These are phyloP conservation scores for Xestobium rufovillosum DNA, from an alignment of 2,888 invertebrate genomes.

Conservation along the genomic window DNA sequence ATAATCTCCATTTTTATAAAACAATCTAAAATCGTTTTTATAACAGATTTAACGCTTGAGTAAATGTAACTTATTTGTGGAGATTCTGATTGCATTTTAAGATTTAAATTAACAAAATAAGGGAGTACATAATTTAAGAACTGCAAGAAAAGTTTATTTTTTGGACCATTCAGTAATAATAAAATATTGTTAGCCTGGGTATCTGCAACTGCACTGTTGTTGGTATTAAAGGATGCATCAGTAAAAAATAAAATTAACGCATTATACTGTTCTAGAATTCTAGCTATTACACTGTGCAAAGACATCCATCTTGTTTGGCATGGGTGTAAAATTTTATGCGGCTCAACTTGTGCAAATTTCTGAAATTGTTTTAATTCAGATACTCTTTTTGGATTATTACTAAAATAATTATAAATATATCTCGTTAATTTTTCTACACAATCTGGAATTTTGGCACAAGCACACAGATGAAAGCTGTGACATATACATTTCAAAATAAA, in stretches of 20 bases:
- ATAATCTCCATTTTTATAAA: slow-evolving; percentile 16
- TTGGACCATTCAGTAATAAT: slow-evolving; percentile 9
- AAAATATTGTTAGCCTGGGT: slow-evolving; percentile 10
- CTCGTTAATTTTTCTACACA: slow-evolving; percentile 12
- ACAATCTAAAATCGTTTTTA: slow-evolving; percentile 15
- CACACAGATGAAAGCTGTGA: no score
- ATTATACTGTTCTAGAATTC: slow-evolving; percentile 14
- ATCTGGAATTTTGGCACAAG: slow-evolving; percentile 11
- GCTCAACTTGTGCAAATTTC: slow-evolving; percentile 13
- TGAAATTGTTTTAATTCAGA: slow-evolving; percentile 14
- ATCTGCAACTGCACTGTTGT: no score
- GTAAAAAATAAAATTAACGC: slow-evolving; percentile 14
- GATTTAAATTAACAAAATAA: slow-evolving; percentile 14
- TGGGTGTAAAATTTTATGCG: slow-evolving; percentile 16
- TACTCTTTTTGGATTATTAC: slow-evolving; percentile 13
- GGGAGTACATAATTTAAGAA: slow-evolving; percentile 15
- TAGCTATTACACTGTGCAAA: slow-evolving; percentile 12
- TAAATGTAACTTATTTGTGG: slow-evolving; percentile 15
- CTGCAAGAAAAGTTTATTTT: slow-evolving; percentile 10
- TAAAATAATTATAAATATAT: slow-evolving; percentile 15
- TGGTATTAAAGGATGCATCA: slow-evolving; percentile 10
- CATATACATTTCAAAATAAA: no score
- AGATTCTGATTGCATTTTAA: slow-evolving; percentile 17
- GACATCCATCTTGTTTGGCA: slow-evolving; percentile 17
- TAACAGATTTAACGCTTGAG: slow-evolving; percentile 4